phyloP scores from a whole-genome alignment of 2,113 vertebrate species.

The Terrapene triunguis region DNA sequence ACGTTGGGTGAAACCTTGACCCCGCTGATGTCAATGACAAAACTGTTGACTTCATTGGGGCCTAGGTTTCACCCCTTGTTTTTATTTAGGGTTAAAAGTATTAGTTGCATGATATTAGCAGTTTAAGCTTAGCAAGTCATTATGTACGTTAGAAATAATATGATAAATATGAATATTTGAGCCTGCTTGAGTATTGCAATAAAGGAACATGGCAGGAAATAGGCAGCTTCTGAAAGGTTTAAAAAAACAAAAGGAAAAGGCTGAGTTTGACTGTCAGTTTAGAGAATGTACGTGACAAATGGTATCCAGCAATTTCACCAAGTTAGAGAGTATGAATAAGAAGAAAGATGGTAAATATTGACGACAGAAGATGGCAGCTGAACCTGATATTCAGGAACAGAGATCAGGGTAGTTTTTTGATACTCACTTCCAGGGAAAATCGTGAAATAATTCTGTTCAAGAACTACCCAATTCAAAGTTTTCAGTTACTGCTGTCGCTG shows the following conservation, averaged over 20 bases:
- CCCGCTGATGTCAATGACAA: rapidly evolving
- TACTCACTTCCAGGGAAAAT: slow-evolving; percentile 41
- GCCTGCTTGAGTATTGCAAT: rapidly evolving
- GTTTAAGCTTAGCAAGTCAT: neutral
- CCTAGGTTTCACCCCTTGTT: rapidly evolving
- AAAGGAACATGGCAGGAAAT: neutral
- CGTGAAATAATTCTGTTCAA: slow-evolving; percentile 20
- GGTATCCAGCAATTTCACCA: neutral
- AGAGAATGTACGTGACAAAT: neutral
- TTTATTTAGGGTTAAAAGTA: rapidly evolving
- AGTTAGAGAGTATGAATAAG: neutral
- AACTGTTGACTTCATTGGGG: rapidly evolving
- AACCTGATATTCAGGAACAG: neutral
- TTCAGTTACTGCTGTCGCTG: slow-evolving; percentile 65
- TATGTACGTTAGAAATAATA: neutral
- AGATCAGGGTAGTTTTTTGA: slow-evolving; percentile 35
- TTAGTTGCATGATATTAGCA: neutral
- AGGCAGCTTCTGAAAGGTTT: neutral
- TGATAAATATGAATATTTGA: neutral
- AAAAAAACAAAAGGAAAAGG: neutral
- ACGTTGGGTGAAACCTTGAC: neutral
- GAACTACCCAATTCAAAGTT: slow-evolving; percentile 53
- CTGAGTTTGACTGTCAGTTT: neutral
- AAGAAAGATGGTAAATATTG: neutral
- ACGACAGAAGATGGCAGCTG: neutral